These are phyloP conservation scores for Eupithecia subfuscata DNA, from an alignment of 2,888 invertebrate genomes.

Conservation along the genomic window DNA sequence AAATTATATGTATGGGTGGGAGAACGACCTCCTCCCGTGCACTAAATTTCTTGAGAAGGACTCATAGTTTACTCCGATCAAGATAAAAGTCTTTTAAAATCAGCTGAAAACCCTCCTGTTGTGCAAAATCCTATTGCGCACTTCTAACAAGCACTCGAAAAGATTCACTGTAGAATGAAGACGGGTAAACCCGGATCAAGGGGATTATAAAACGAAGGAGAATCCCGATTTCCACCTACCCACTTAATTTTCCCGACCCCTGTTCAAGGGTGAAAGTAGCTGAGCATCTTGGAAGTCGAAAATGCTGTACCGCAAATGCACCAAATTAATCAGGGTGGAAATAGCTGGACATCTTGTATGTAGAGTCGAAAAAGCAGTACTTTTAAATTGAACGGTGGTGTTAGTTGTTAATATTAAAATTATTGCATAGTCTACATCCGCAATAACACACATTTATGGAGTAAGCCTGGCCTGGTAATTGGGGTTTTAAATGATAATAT, in stretches of 20 bases:
- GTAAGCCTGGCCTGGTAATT: too few species aligned
- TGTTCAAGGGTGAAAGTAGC: neutral
- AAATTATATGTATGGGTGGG: neutral
- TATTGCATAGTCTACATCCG: too few species aligned
- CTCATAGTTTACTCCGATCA: neutral
- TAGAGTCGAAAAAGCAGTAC: neutral
- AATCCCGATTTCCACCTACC: slow-evolving; percentile 36
- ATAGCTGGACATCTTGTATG: neutral
- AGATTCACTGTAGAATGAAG: slow-evolving; percentile 34
- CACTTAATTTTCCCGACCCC: slow-evolving; percentile 42
- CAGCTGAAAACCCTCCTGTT: slow-evolving; percentile 3
- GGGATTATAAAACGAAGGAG: slow-evolving; percentile 36
- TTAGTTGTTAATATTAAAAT: too few species aligned
- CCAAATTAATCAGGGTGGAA: neutral
- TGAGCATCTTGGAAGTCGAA: neutral
- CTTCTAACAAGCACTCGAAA: slow-evolving; percentile 29
- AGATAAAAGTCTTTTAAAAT: slow-evolving; percentile 11
- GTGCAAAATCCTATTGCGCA: slow-evolving; percentile 21
- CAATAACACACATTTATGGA: too few species aligned
- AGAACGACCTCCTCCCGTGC: neutral
- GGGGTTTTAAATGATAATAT: neutral
- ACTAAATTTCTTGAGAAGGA: neutral
- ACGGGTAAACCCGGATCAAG: slow-evolving; percentile 30
- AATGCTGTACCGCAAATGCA: neutral
- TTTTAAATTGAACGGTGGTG: neutral